phyloP scores from a whole-genome alignment of 1,140 invertebrate species.

The Babylonia areolata region DNA sequence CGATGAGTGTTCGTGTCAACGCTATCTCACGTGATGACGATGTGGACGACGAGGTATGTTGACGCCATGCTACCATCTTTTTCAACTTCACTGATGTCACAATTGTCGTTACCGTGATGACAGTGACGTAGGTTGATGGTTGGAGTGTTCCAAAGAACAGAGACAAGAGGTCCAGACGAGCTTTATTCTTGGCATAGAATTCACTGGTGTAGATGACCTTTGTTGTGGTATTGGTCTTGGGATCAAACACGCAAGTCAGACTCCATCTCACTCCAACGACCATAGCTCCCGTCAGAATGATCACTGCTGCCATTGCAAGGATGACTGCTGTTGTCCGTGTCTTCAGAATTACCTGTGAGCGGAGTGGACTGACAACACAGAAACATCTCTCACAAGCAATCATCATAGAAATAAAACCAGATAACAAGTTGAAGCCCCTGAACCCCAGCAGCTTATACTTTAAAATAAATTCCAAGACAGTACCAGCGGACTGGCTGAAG shows the following conservation, averaged over 20 bases:
- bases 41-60: not conserved
- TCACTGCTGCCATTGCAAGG: not conserved
- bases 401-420: not conserved
- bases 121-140: not conserved
- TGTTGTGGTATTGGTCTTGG: not conserved
- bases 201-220: not conserved
- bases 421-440: not conserved
- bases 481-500: not conserved
- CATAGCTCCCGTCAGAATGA: not conserved
- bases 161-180: not conserved
- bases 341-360: not conserved
- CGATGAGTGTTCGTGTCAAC: slow-evolving; percentile 1
- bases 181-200: not conserved
- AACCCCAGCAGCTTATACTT: not conserved
- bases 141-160: not conserved
- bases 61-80: not conserved
- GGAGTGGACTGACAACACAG: not conserved
- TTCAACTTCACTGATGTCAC: slow-evolving; percentile 8
- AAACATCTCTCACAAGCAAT: slow-evolving; percentile 8
- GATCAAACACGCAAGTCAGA: not conserved
- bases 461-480: not conserved
- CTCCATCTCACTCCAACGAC: not conserved
- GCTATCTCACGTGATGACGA: not conserved
- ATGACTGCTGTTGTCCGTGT: not conserved
- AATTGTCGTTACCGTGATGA: not conserved